Evolutionary conservation across 2,888 invertebrate genomes (phyloP).

Genomic region (Hemithea aestivaria): DNA sequence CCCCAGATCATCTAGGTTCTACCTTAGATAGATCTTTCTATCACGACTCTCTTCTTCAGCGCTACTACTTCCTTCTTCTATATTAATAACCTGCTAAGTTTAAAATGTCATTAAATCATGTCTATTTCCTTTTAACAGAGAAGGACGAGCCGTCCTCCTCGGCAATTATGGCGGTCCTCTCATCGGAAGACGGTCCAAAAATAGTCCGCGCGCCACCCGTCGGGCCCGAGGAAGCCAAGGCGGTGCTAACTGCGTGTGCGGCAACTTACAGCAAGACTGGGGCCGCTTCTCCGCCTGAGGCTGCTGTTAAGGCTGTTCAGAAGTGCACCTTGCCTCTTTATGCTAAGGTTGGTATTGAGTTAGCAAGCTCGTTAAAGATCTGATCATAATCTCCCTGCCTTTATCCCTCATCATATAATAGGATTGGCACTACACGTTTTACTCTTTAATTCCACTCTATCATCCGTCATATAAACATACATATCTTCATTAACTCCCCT

Average conservation of each 20-base stretch:
- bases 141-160: slow-evolving; percentile 68
- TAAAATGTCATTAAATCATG: no score
- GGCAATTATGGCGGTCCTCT: slow-evolving; percentile 72
- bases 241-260: slow-evolving; percentile 61
- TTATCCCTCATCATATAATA: no score
- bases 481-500: no score
- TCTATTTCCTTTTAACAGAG: slow-evolving; percentile 42
- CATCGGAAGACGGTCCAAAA: slow-evolving; percentile 66
- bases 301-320: slow-evolving; percentile 80
- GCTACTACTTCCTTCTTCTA: neutral
- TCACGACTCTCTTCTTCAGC: no score
- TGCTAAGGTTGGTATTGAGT: slow-evolving; percentile 76
- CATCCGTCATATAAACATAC: no score
- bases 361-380: neutral
- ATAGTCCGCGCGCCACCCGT: slow-evolving; percentile 66
- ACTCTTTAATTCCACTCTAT: no score
- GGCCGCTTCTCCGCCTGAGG: slow-evolving; percentile 80
- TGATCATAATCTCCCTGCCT: no score
- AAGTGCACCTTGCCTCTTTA: slow-evolving; percentile 84
- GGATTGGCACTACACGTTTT: no score
- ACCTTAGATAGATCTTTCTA: no score
- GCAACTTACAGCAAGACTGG: slow-evolving; percentile 64
- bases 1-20: no score
- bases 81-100: no score
- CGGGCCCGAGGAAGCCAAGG: slow-evolving; percentile 62